Evolutionary conservation across 2,113 vertebrate species (phyloP), one percentile per base, ranked within the genome.

Genomic region (Lucifuga dentata): DNA sequence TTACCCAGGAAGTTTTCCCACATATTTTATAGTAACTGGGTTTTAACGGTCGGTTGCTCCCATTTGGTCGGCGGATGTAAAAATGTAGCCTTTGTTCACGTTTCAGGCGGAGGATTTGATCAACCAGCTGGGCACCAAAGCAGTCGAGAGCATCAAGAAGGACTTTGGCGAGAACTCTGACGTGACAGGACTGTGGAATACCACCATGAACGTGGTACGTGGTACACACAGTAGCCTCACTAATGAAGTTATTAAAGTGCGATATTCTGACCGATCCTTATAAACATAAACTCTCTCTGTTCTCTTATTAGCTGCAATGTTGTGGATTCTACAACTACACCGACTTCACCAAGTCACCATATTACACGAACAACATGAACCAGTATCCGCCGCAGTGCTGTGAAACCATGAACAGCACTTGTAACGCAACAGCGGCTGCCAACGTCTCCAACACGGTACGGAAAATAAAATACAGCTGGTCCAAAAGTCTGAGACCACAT

Each of bases 251-350:
- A n/a, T n/a, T n/a, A n/a, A n/a, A n/a, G n/a, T n/a, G n/a, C n/a
- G n/a, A n/a, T n/a, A n/a, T n/a, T n/a, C n/a, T 44, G 10, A 15
- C 12, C 3, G 15, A 46, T 20, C 5, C 29, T 19, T 52, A 23
- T 1, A 73, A 21, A 81, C 40, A 1, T 9, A 0, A 4, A 0
- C 38, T 55, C 24, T 61, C 32, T 85, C 7, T 73, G 1, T 65
- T 13, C 73, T 23, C 13, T 51, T 32, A 15, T 38, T 44, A 95
- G 93, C 53, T 93, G 15, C 64, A 90, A 5, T 94, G 93, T 65
- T 95, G 93, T 79, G 94, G 94, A 73, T 94, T 94, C 83, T 61
- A 90, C 81, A 92, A 89, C 76, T 89, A 79, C 13, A 49, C 86
- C 0, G 92, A 95, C 83, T 94, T 94, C 41, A 33, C 17, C 1